Percentiles rank a stretch among this genome's conserved stretches.
These are phyloP conservation scores for Drosophila insularis DNA, from an alignment of 1,140 invertebrate genomes.

Conservation along the genomic window DNA sequence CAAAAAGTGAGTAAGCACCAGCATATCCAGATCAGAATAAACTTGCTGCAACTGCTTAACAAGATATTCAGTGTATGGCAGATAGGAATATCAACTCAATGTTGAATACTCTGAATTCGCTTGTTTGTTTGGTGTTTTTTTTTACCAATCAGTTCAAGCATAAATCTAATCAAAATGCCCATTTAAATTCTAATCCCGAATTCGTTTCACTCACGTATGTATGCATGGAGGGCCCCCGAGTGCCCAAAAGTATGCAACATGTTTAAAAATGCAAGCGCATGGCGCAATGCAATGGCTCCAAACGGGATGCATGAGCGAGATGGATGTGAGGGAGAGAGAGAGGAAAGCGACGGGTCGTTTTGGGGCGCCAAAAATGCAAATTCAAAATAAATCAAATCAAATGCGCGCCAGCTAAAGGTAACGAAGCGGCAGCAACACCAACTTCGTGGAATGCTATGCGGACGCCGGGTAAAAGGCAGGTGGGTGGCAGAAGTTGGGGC, in stretches of 20 bases:
- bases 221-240: slow-evolving; percentile 25
- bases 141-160: slow-evolving; percentile 10
- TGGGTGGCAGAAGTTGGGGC: background rate
- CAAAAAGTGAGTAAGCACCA: no score
- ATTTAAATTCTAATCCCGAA: slow-evolving; percentile 57
- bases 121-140: background rate
- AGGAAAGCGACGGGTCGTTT: background rate
- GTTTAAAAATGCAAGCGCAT: slow-evolving; percentile 68
- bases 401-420: slow-evolving; percentile 67
- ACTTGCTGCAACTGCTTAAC: no score
- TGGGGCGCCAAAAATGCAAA: slow-evolving; percentile 69
- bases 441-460: slow-evolving; percentile 41
- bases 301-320: background rate
- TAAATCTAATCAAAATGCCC: slow-evolving; percentile 55
- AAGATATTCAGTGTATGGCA: no score
- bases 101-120: no score
- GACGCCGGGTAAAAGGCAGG: background rate
- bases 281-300: slow-evolving; percentile 14
- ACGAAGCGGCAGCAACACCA: slow-evolving; percentile 79
- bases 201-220: slow-evolving; percentile 47
- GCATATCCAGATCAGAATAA: no score
- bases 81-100: no score
- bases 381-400: slow-evolving; percentile 79
- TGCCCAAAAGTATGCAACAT: slow-evolving; percentile 75
- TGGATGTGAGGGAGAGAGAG: background rate